Base-by-base conservation (phyloP, 2,113 vertebrate species). In the Actenoides lindsayi region DNA sequence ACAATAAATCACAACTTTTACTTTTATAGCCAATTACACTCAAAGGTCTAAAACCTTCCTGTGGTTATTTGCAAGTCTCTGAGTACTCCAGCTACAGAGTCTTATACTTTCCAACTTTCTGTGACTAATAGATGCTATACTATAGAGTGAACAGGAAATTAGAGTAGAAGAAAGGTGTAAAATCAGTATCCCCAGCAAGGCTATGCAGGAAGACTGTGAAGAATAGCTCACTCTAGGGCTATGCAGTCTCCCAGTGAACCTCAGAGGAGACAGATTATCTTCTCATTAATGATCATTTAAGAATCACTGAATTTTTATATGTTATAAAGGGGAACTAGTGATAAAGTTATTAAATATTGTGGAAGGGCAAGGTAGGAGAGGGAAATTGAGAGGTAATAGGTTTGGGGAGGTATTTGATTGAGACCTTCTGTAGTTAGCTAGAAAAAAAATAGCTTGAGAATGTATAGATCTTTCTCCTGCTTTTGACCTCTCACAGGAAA, bases 1-100 rank as follows among this genome's bases (percentile, higher is more conserved):
- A 93, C 41, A 93, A 86, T 92, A 95, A 93, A 93, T 93, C 85
- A 90, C 63, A 80, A 18, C 46, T 91, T 96, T 94, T 84, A 11
- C 62, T 83, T 96, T 96, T 93, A 88, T 78, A 96, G 93, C 6
- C 73, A 75, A 93, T 91, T 95, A 90, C 78, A 91, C 51, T 35
- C 67, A 80, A 77, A 91, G 85, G 91, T 90, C 78, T 93, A 68
- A 93, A 91, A 79, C 57, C 77, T 80, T 93, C 90, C 54, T 83
- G 27, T 35, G 64, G 64, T 64, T 86, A 83, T 90, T 91, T 96
- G 67, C 54, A 90, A 96, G 54, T 31, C 17, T 80, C 41, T 54
- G 75, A 94, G 71, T 88, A 74, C 33, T 90, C 25, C 42, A 88
- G 16, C 41, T 74, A 59, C 17, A 82, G 48, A 74, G 59, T 59